Percentiles rank a stretch among this genome's conserved stretches.
phyloP scores from a whole-genome alignment of 2,888 invertebrate genomes.

The Periphyllus acericola region DNA sequence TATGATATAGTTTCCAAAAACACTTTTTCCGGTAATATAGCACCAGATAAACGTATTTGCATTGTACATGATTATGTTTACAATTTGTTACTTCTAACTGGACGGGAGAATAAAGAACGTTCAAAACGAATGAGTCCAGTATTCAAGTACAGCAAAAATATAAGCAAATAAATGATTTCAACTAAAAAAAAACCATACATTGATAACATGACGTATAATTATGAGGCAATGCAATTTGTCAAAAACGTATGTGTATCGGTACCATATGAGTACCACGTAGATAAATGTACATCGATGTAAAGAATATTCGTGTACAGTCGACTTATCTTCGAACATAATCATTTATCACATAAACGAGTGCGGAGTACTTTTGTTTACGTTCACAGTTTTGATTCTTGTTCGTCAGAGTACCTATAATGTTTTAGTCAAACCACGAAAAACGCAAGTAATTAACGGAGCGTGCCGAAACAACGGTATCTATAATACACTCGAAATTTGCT shows the following conservation, averaged over 20 bases:
- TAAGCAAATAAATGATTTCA: no score
- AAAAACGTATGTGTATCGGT: no score
- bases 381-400: not conserved
- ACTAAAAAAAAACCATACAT: no score
- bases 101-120: not conserved
- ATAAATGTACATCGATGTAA: no score
- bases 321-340: no score
- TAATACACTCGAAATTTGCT: conserved; percentile 8
- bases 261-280: no score
- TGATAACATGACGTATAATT: no score
- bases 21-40: not conserved
- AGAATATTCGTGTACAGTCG: no score
- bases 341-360: no score
- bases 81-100: not conserved
- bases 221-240: no score
- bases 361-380: not conserved
- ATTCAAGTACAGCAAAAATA: not conserved
- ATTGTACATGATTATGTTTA: not conserved
- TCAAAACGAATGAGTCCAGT: not conserved
- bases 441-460: conserved; percentile 47
- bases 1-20: not conserved
- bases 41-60: not conserved
- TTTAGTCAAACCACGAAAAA: conserved; percentile 29
- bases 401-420: not conserved
- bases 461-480: conserved; percentile 36